Conservation (phyloP, 2,888 invertebrate genomes). For the Epinotia brunnichana region DNA sequence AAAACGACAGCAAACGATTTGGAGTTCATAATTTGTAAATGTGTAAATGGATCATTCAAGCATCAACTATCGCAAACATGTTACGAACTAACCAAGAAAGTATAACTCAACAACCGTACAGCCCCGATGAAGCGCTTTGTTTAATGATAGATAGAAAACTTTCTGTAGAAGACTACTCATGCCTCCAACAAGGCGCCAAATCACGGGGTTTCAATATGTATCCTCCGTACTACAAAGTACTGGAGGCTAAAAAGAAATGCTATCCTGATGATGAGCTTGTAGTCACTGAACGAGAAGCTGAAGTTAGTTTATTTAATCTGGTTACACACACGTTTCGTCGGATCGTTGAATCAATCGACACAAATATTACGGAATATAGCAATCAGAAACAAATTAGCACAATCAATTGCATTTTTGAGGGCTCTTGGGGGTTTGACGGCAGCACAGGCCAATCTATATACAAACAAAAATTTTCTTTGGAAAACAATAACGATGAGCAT, state of each 20-base stretch:
- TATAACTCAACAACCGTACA: too few species aligned
- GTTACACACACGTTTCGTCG: constrained; percentile 39
- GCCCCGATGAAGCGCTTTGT: too few species aligned
- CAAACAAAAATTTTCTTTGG: too few species aligned
- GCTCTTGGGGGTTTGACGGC: constrained; percentile 21
- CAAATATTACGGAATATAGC: constrained; percentile 7
- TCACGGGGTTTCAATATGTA: constrained; percentile 26
- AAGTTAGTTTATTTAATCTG: constrained; percentile 29
- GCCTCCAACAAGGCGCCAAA: constrained; percentile 26
- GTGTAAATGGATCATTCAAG: too few species aligned
- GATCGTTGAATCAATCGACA: constrained; percentile 19
- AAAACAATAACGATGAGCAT: too few species aligned
- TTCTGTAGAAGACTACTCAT: constrained; percentile 32
- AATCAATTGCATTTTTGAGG: constrained; percentile 15
- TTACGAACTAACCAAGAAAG: too few species aligned
- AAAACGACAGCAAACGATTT: too few species aligned
- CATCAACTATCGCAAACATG: too few species aligned
- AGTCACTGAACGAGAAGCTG: constrained; percentile 39
- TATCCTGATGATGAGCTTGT: constrained; percentile 37
- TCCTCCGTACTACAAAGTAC: constrained; percentile 43
- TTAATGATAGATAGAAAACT: too few species aligned
- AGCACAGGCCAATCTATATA: constrained; percentile 21
- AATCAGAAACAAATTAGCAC: constrained; percentile 11
- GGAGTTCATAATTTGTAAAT: too few species aligned
- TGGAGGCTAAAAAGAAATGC: constrained; percentile 32